These are phyloP conservation scores for Hydrochoerus hydrochaeris DNA, from an alignment of 2,113 vertebrate species.

Conservation along the genomic window DNA sequence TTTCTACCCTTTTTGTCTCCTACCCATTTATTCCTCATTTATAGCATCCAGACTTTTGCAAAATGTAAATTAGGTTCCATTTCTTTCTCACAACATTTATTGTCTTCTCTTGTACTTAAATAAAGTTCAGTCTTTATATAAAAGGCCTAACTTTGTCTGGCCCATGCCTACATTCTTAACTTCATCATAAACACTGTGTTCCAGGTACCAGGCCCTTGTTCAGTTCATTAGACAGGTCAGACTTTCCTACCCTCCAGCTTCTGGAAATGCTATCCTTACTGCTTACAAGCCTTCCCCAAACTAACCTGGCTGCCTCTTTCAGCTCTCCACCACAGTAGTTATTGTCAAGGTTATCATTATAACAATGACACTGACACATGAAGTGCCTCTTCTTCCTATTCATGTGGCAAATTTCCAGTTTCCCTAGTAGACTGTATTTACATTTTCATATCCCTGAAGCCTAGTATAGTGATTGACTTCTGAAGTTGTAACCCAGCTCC, in stretches of 20 bases:
- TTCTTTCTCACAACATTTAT: constrained; percentile 5
- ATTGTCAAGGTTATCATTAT: not conserved
- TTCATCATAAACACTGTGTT: not conserved
- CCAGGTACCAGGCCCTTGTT: not conserved
- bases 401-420: constrained; percentile 10
- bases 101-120: not conserved
- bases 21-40: not conserved
- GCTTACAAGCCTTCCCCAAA: not conserved
- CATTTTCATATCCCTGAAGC: not conserved
- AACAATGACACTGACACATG: not conserved
- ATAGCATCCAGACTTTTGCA: not conserved
- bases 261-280: not conserved
- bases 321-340: not conserved
- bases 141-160: not conserved
- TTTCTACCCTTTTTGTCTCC: not conserved
- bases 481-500: not conserved
- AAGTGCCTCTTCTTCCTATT: constrained; percentile 12
- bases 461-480: constrained; percentile 10
- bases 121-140: not conserved
- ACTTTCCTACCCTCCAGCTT: not conserved
- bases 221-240: not conserved
- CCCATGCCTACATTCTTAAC: not conserved
- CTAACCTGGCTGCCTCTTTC: not conserved
- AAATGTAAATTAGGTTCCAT: not conserved
- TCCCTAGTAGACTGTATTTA: not conserved